A percentile compares a stretch with the other conserved stretches of the same genome.
phyloP scores from a whole-genome alignment of 1,140 invertebrate genomes.

The Aricia agestis region DNA sequence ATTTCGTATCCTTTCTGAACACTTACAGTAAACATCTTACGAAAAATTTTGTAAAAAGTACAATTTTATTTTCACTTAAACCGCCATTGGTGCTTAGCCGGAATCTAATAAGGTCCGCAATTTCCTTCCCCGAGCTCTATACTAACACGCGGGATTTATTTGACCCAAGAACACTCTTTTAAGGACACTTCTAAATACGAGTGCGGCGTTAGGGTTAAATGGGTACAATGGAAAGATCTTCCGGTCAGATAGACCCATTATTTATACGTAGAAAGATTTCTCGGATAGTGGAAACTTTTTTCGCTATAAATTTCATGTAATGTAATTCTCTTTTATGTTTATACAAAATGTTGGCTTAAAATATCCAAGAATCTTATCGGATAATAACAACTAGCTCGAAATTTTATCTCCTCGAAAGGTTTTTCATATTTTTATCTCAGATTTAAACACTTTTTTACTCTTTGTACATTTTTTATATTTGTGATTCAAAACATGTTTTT shows the following conservation, averaged over 20 bases:
- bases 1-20: not conserved
- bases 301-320: constrained; percentile 18
- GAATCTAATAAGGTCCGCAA: constrained; percentile 63
- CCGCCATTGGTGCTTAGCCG: constrained; percentile 46
- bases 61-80: constrained; percentile 47
- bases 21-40: constrained; percentile 13
- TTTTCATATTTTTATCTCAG: too few species aligned
- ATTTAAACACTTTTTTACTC: too few species aligned
- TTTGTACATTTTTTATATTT: too few species aligned
- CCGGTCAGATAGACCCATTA: constrained; percentile 30
- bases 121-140: constrained; percentile 49
- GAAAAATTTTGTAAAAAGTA: constrained; percentile 22
- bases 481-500: too few species aligned
- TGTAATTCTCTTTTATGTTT: not conserved
- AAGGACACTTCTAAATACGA: constrained; percentile 36
- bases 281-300: constrained; percentile 14
- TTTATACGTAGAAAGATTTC: constrained; percentile 20
- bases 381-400: not conserved
- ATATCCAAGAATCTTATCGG: not conserved
- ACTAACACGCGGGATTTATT: constrained; percentile 53
- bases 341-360: not conserved
- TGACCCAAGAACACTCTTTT: constrained; percentile 46
- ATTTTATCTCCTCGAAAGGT: not conserved
- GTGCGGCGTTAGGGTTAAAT: constrained; percentile 31
- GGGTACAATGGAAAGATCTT: constrained; percentile 29